Conservation (phyloP, 1,140 invertebrate species). For the Scaptodrosophila lebanonensis region DNA sequence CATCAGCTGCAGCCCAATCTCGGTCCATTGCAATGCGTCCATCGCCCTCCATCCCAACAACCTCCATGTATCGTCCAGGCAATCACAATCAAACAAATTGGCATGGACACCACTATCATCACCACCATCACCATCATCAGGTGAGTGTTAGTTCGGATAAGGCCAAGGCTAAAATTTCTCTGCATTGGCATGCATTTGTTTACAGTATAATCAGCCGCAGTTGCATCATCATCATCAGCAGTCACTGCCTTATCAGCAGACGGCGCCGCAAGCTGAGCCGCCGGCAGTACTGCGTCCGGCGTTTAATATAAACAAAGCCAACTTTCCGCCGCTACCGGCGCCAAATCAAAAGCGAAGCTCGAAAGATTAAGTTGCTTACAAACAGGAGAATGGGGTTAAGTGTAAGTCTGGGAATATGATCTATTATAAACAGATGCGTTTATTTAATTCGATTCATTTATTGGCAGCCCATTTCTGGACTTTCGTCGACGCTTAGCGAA, state of each 20-base stretch:
- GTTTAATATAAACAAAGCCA: constrained; percentile 13
- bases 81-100: background rate
- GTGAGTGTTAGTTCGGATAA: too few species aligned
- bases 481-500: too few species aligned
- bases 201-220: background rate
- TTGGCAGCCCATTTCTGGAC: too few species aligned
- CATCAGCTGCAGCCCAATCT: background rate
- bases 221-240: background rate
- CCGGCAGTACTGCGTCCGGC: constrained; percentile 5
- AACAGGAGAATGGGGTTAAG: too few species aligned
- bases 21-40: background rate
- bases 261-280: constrained; percentile 1
- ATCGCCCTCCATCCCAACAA: too few species aligned
- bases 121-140: too few species aligned
- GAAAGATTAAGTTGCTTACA: constrained; percentile 6
- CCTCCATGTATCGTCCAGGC: background rate
- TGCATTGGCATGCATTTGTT: background rate
- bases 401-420: too few species aligned
- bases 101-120: too few species aligned
- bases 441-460: too few species aligned
- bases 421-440: too few species aligned
- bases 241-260: background rate
- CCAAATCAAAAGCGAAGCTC: constrained; percentile 25
- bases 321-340: constrained; percentile 35
- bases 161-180: background rate